Base-by-base conservation (phyloP, 2,888 invertebrate genomes). In the Euspilapteryx auroguttella region DNA sequence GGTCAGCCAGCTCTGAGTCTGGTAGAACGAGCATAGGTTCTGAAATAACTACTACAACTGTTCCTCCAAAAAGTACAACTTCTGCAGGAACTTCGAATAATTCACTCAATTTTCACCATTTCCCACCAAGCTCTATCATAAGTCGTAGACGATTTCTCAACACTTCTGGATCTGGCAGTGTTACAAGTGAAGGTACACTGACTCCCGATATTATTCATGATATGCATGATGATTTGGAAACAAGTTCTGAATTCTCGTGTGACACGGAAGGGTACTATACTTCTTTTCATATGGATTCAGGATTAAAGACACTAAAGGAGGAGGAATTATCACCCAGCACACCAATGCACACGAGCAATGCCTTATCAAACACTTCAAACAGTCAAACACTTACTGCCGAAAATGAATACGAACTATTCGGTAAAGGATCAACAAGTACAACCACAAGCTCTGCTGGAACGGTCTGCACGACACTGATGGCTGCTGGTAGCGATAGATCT, bases 201-300 rank as follows among this genome's bases (percentile, higher is more conserved):
- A 90, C 90, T 2, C 90, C 90, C 27, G 87, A 93, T 61, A 84
- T 89, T 27, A 89, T 87, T 36, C 85, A 86, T 43, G 84, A 91
- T 53, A 76, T 86, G 37, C 82, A 86, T 38, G 89, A 91, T 55
- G 92, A 93, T 51, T 82, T 87, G 28, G 93, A 93, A 65, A 90
- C 89, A 1, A 89, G 89, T 41, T 94, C 94, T 0, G 89, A 93
- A 32, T 95, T 94, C 58, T 95, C 95, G 2, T 92, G 95, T 51
- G 97, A 97, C 52, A 94, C 94, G 2, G 97, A 97, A 65, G 97
- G 97, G 5, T 97, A 96, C 59, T 97, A 94, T 57, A 97, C 97
- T 1, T 95, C 95, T 12, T 97, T 97, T 77, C 95, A 97, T 61
- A 87, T 93, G 80, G 96, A 97, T 61, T 94, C 94, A 31, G 96